Percentiles rank a stretch among this genome's conserved stretches.
Conservation (phyloP, 1,140 invertebrate species). For the Diplogasteroides magnus region DNA sequence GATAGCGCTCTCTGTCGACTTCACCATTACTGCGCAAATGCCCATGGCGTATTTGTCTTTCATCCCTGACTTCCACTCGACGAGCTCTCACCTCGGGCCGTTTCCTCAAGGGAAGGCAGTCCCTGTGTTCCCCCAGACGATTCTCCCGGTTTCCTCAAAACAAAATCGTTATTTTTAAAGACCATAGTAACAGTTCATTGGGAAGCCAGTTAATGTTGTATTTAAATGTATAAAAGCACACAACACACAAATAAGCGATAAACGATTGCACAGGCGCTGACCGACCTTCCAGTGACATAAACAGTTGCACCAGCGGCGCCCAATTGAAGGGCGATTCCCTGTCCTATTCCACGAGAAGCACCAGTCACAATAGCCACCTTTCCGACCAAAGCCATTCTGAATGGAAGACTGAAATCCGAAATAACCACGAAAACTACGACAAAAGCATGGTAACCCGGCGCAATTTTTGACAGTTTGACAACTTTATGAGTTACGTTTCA, state of each 20-base stretch:
- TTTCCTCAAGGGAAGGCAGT: conserved; percentile 13
- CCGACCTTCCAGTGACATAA: conserved; percentile 29
- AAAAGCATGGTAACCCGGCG: too few relatives aligned
- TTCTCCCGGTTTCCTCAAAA: conserved; percentile 19
- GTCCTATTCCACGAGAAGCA: conserved; percentile 2
- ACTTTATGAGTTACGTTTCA: too few relatives aligned
- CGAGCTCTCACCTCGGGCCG: conserved; percentile 11
- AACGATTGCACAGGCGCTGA: too few relatives aligned
- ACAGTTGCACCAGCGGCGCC: conserved; percentile 26
- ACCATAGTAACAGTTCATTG: too few relatives aligned
- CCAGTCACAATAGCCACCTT: not conserved
- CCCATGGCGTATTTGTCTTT: too few relatives aligned
- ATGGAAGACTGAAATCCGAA: not conserved
- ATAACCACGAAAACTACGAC: not conserved
- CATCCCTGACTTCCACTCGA: not conserved
- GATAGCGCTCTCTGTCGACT: too few relatives aligned
- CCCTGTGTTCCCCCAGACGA: conserved; percentile 8
- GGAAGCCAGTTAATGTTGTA: too few relatives aligned
- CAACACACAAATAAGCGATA: too few relatives aligned
- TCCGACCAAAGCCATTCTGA: not conserved
- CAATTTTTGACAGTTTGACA: too few relatives aligned
- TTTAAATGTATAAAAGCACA: too few relatives aligned
- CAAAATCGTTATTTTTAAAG: too few relatives aligned
- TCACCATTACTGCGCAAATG: too few relatives aligned
- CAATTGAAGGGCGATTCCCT: conserved; percentile 28